phyloP scores from a whole-genome alignment of 2,888 invertebrate genomes.

The Xestia rhomboidea region DNA sequence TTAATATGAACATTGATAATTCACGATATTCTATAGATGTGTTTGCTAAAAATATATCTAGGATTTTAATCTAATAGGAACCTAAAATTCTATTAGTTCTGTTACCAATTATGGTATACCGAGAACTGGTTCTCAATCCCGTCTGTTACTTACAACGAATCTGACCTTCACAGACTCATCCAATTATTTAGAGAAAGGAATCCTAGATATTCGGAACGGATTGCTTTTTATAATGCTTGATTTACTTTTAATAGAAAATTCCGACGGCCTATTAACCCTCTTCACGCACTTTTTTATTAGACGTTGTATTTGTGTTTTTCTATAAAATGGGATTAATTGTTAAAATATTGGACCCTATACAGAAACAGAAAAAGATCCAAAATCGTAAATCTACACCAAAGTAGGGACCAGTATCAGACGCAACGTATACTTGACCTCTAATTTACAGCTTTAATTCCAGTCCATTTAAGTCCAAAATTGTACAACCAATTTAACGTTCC shows the following conservation, averaged over 20 bases:
- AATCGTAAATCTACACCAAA: not conserved
- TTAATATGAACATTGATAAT: not conserved
- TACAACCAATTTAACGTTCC: not conserved
- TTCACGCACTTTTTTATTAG: not conserved
- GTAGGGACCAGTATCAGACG: not conserved
- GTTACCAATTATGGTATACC: not conserved
- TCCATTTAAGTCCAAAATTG: not conserved
- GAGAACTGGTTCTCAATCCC: not conserved
- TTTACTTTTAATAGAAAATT: constrained; percentile 37
- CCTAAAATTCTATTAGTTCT: not conserved
- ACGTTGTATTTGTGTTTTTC: not conserved
- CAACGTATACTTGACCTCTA: not conserved
- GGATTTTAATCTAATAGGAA: not conserved
- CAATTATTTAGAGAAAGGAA: constrained; percentile 30
- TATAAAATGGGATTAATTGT: not conserved
- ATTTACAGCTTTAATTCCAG: not conserved
- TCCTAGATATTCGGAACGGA: constrained; percentile 34
- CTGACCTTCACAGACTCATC: constrained; percentile 21
- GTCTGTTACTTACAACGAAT: not conserved
- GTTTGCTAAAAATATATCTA: not conserved
- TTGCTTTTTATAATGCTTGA: constrained; percentile 39
- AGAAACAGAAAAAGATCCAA: not conserved
- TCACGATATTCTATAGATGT: not conserved
- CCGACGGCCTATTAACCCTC: constrained; percentile 26
- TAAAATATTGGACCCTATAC: not conserved